Evolutionary conservation across 1,140 invertebrate species (phyloP).

Genomic region (Hermatobates lingyangjiaoensis): DNA sequence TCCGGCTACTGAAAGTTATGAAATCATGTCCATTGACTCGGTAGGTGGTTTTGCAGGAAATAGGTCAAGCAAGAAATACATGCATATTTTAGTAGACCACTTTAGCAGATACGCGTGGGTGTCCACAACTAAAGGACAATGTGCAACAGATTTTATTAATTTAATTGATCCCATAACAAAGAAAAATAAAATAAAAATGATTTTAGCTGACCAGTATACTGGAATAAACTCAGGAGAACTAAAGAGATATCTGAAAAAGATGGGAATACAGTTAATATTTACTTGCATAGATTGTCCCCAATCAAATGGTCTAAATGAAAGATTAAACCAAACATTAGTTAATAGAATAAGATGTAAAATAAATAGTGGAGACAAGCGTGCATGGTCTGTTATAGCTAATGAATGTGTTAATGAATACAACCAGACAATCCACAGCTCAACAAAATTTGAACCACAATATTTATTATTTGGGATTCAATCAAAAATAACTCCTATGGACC

Average conservation of each 20-base stretch:
- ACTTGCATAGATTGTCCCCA: constrained; percentile 5
- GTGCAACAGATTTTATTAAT: background rate
- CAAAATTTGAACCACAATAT: constrained; percentile 15
- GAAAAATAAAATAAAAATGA: constrained; percentile 1
- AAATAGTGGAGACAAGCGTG: constrained; percentile 12
- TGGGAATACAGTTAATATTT: background rate
- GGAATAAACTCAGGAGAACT: background rate
- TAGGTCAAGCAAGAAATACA: constrained; percentile 7
- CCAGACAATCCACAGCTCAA: constrained; percentile 15
- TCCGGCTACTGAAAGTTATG: constrained; percentile 21
- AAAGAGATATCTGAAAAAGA: background rate
- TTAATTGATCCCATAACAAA: constrained; percentile 1
- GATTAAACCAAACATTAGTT: constrained; percentile 11
- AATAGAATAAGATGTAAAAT: constrained; percentile 15
- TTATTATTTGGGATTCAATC: constrained; percentile 8
- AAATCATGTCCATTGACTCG: constrained; percentile 18
- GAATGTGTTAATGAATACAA: constrained; percentile 16
- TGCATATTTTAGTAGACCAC: constrained; percentile 10
- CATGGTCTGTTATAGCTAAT: constrained; percentile 14
- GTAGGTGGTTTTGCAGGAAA: constrained; percentile 9
- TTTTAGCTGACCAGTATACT: constrained; percentile 1
- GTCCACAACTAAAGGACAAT: background rate
- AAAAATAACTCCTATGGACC: background rate
- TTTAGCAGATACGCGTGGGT: constrained; percentile 6
- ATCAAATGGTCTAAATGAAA: constrained; percentile 7